Evolutionary conservation across 2,113 vertebrate species (phyloP), one percentile per base, ranked within the genome.

Genomic region (Herpailurus yagouaroundi): DNA sequence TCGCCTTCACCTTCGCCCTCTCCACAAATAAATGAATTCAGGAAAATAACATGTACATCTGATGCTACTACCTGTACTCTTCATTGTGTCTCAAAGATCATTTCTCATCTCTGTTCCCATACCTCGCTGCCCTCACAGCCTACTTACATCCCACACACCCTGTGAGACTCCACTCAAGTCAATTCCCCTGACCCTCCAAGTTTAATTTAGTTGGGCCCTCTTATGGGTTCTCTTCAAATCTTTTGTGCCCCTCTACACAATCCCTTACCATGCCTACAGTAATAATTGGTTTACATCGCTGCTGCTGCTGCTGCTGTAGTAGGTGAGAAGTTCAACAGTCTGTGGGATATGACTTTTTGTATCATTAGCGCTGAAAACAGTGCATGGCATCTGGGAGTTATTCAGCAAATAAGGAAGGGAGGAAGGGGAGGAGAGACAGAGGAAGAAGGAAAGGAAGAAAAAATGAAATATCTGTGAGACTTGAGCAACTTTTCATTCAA

Each of bases 351-450:
- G 10, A 41, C 69, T 91, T 41, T 94, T 91, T 90, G 18, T 73
- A 48, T 57, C 18, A n/a, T 74, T 94, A 95, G 45, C 71, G 45
- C 63, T 55, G n/a, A 88, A 97, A 94, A 91, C 1, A 45, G 50
- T 33, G 10, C 3, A 15, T 7, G 29, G 31, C 57, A 74, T 69
- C 50, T 57, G 73, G 82, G 21, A 73, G 45, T 23, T 38, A 41
- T 36, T 95, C 19, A 33, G 19, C 29, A 79, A 91, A 92, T 15
- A 73, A 86, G 27, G 27, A 60, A 83, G 1, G 9, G 11, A 88
- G 41, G 31, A 45, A 91, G 1, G 45, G 36, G 1, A 45, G 7
- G 5, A 52, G 10, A 68, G 18, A 63, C 4, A 11, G 11, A n/a
- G 3, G 7, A 81, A 55, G 52, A 36, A 92, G 27, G 31, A 8